Percentiles rank a stretch among this genome's conserved stretches.
Conservation (phyloP, 2,888 invertebrate genomes). For the Lycia hirtaria region DNA sequence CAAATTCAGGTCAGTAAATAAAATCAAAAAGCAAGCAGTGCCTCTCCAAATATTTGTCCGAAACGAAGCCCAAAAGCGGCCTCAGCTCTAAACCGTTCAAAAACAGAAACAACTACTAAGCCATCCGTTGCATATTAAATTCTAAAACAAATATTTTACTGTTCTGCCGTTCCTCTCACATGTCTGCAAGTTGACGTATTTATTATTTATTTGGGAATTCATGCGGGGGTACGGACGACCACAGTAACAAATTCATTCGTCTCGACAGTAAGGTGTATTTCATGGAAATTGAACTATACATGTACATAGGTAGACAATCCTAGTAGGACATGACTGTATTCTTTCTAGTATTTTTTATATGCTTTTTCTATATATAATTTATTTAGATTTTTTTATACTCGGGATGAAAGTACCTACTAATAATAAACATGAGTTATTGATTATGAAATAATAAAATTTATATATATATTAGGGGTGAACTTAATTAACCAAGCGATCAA, state of each 20-base stretch:
- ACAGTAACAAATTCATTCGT: constrained; percentile 23
- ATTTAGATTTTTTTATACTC: too few species aligned
- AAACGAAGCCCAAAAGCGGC: constrained; percentile 20
- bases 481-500: too few species aligned
- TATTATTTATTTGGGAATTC: constrained; percentile 85
- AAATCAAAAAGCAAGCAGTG: constrained; percentile 18
- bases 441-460: too few species aligned
- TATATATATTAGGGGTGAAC: too few species aligned
- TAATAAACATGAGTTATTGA: too few species aligned
- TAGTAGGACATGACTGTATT: too few species aligned
- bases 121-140: constrained; percentile 61
- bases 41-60: constrained; percentile 21
- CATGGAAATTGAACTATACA: neutral
- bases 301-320: too few species aligned
- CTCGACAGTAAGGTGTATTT: neutral
- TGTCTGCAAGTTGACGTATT: constrained; percentile 68
- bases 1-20: constrained; percentile 2
- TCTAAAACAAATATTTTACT: constrained; percentile 56
- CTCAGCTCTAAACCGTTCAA: constrained; percentile 32
- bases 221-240: constrained; percentile 53
- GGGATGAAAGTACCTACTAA: too few species aligned
- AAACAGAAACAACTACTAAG: constrained; percentile 43
- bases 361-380: too few species aligned
- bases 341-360: too few species aligned
- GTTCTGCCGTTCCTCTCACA: constrained; percentile 39